These are phyloP conservation scores for Scarus forsteni DNA, from an alignment of 2,797 vertebrate genomes.

Conservation along the genomic window DNA sequence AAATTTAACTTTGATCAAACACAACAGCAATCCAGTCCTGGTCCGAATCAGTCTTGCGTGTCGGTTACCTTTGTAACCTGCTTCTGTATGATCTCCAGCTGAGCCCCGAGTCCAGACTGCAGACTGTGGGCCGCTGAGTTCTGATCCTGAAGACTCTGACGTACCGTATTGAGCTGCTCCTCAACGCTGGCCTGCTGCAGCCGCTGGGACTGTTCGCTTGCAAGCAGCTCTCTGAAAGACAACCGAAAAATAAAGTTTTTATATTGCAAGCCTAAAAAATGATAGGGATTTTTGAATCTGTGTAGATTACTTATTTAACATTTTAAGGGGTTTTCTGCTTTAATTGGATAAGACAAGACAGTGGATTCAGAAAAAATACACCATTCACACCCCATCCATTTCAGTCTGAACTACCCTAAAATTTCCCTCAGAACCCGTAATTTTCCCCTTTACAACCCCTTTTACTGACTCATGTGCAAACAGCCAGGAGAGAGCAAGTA, in stretches of 20 bases:
- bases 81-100: constrained; percentile 51
- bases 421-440: no score
- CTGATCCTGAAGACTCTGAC: constrained; percentile 50
- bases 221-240: constrained; percentile 65
- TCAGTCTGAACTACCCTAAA: no score
- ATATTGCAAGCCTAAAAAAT: not conserved
- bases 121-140: constrained; percentile 33
- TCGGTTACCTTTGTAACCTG: constrained; percentile 41
- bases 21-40: not conserved
- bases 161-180: constrained; percentile 61
- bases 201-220: constrained; percentile 45
- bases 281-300: not conserved
- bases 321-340: no score
- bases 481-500: no score
- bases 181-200: constrained; percentile 54
- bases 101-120: constrained; percentile 40
- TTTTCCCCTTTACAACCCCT: no score
- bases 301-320: not conserved
- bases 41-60: not conserved
- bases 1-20: not conserved
- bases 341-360: no score
- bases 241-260: constrained; percentile 1
- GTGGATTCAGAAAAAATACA: no score
- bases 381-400: no score
- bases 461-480: no score